Evolutionary conservation across 1,140 invertebrate species (phyloP).

Genomic region (Centruroides sculpturatus): DNA sequence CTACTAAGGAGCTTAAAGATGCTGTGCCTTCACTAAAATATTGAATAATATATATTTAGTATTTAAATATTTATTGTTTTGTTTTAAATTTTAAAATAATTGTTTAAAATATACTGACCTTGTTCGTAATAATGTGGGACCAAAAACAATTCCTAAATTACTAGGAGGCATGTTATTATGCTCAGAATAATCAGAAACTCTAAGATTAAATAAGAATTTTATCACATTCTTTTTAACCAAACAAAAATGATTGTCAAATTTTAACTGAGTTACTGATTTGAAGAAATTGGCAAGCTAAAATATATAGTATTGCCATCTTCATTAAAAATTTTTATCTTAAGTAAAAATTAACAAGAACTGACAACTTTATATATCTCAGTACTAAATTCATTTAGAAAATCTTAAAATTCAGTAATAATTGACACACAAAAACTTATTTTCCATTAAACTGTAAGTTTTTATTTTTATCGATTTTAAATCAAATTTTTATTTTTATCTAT

Average conservation of each 20-base stretch:
- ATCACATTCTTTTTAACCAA: not conserved
- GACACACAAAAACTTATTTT: too few species aligned
- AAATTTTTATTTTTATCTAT: not conserved
- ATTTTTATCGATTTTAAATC: too few species aligned
- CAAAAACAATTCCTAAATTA: constrained; percentile 46
- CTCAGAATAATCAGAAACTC: constrained; percentile 29
- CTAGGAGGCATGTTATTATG: constrained; percentile 42
- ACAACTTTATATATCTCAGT: too few species aligned
- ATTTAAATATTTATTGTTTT: too few species aligned
- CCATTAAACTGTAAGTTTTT: too few species aligned
- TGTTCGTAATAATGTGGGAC: constrained; percentile 40
- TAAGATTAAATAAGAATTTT: constrained; percentile 10
- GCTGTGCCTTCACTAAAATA: constrained; percentile 31
- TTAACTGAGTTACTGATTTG: too few species aligned
- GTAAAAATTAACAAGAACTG: too few species aligned
- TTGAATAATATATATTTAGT: not conserved
- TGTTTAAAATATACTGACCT: constrained; percentile 20
- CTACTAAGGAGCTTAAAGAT: constrained; percentile 37
- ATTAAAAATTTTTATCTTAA: too few species aligned
- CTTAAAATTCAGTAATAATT: too few species aligned
- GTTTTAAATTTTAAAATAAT: too few species aligned
- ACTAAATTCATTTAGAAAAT: too few species aligned
- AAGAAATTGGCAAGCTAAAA: not conserved
- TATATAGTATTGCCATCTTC: not conserved
- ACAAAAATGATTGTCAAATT: too few species aligned